Evolutionary conservation across 35 echinoderm and acorn worm species (phyloP), one percentile per base, ranked within the genome.

Genomic region (Chiridota heheva): DNA sequence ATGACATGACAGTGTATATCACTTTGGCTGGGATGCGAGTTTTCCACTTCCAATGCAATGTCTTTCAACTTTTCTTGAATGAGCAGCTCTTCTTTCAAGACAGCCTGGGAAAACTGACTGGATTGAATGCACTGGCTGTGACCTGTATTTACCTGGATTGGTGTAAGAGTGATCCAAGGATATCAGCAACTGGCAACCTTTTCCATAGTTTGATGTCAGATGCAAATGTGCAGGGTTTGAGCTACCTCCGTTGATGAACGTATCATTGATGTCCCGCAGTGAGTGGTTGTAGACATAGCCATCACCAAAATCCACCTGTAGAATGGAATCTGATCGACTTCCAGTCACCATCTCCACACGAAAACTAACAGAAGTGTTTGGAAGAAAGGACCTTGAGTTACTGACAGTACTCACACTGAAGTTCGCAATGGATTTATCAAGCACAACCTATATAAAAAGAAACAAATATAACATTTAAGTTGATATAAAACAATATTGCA

Each of bases 221-320:
- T 92, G 85, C 40, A 98, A 72, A 37, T 91, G 76, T 33, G 83
- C 83, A 4, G 67, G 20, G 33, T 86, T 78, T 0, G 46, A 70
- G 12, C 5, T 48, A 1, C 84, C 84, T 4, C 88, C 88, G 3
- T 51, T 65, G 22, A 97, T 97, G 53, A 98, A 88, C 0, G 88
- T 88, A 69, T 91, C 81, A 65, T 98, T 98, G 51, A 85, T 60
- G 30, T 91, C 95, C 15, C 76, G 62, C 8, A 98, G 80, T 73
- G 64, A 73, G 44, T 88, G 89, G 60, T 84, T 81, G 67, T 81
- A 98, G 5, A 49, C 45, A 1, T 24, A 70, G 30, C 89, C 89
- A 43, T 98, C 95, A 5, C 86, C 95, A 82, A 91, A 98, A 53
- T 92, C 80, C n/a, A 98, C 53, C 61, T 46, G 49, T 0, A 98